Percentiles rank a stretch among this genome's conserved stretches.
Conservation (phyloP, 2,888 invertebrate genomes). For the Odontomyia ornata region DNA sequence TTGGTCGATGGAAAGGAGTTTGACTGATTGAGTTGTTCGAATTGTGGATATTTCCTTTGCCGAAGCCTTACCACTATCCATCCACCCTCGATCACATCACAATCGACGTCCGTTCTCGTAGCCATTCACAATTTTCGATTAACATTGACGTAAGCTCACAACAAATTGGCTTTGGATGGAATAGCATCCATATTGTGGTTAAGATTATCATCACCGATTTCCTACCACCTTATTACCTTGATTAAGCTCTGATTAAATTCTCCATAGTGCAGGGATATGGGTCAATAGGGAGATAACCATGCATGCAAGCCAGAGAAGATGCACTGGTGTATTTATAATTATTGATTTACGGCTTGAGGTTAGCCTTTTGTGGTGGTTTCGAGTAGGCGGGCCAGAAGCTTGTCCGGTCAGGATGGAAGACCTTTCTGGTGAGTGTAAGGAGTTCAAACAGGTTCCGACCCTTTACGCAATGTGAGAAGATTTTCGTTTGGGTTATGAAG, state of each 20-base stretch:
- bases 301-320: not conserved
- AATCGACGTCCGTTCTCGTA: too few relatives aligned
- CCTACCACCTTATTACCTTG: conserved; percentile 22
- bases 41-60: not conserved
- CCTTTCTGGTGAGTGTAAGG: too few relatives aligned
- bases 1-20: not conserved
- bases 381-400: too few relatives aligned
- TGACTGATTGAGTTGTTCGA: not conserved
- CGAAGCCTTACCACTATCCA: conserved; percentile 15
- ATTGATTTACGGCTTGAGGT: too few relatives aligned
- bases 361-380: too few relatives aligned
- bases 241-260: conserved; percentile 20
- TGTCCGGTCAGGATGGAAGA: too few relatives aligned
- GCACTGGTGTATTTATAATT: too few relatives aligned
- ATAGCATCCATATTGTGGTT: conserved; percentile 30
- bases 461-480: too few relatives aligned
- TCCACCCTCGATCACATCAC: not conserved
- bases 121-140: conserved; percentile 29
- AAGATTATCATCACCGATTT: conserved; percentile 24
- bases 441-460: too few relatives aligned
- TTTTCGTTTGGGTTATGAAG: too few relatives aligned
- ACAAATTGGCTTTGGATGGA: conserved; percentile 36
- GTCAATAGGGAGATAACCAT: not conserved
- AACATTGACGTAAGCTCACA: conserved; percentile 7
- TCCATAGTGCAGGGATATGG: not conserved